Evolutionary conservation across 1,140 invertebrate genomes (phyloP), one percentile per base, ranked within the genome.

Genomic region (Chlorops oryzae): DNA sequence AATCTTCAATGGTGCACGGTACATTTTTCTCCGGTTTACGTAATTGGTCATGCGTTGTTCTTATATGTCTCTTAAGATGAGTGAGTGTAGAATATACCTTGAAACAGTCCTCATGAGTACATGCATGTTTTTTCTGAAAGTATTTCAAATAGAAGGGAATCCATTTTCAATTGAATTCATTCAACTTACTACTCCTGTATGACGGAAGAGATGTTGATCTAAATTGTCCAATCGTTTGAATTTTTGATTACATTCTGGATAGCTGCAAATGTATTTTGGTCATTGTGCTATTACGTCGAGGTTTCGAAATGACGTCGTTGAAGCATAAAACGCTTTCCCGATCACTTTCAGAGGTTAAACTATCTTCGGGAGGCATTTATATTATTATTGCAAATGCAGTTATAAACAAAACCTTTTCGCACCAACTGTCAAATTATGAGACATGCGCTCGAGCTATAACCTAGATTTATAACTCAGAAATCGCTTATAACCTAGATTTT

Each of bases 171-270:
- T 34, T 13, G 5, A 21, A 40, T 24, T 3, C 4, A 13, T 43
- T 44, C 2, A 9, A 57, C 56, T 61, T 55, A 70, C 67, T 25
- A 66, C 47, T 43, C 67, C 67, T 2, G 64, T 65, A 22, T 70
- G 67, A 23, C 70, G 61, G 39, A 55, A 70, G 37, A 68, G 67
- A 52, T 70, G 67, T n/a, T 65, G 63, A 47, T 70, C 67, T 47
- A 70, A 54, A 3, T 68, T 61, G 27, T 65, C 63, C 41, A 64
- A 48, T 0, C 67, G 62, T 37, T 62, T 70, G 9, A 70, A 70
- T 5, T 20, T 63, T 18, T 55, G 55, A 0, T 45, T 46, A 32
- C 67, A 70, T 4, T 51, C 51, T 3, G 15, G 43, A 34, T 64
- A 56, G 18, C 49, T 63, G 42, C 67, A 70, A 10, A 27, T 44